Percentiles rank a stretch among this genome's conserved stretches.
Conservation (phyloP, 2,113 vertebrate genomes). For the Xyliphius kryptos region DNA sequence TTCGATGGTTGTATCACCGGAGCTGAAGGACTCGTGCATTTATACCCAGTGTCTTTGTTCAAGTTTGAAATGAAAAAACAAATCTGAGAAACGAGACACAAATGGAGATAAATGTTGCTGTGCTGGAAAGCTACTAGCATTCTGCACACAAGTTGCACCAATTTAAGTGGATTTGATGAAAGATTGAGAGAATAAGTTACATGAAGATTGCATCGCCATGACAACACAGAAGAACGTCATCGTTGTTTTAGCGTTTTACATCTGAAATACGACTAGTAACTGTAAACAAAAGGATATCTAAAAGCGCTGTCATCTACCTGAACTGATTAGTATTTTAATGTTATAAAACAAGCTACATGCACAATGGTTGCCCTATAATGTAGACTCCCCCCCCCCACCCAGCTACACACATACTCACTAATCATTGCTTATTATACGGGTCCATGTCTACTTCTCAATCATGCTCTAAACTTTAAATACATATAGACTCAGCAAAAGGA, state of each 20-base stretch:
- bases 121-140: background rate
- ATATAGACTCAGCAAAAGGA: too few relatives aligned
- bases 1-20: slow-evolving; percentile 43
- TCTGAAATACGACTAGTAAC: too few relatives aligned
- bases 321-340: too few relatives aligned
- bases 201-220: slow-evolving; percentile 14
- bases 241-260: slow-evolving; percentile 3
- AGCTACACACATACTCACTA: too few relatives aligned
- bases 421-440: too few relatives aligned
- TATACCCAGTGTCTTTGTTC: slow-evolving; percentile 14
- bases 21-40: slow-evolving; percentile 23
- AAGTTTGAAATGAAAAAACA: background rate
- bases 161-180: slow-evolving; percentile 7
- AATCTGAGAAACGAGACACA: background rate
- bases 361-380: too few relatives aligned
- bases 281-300: too few relatives aligned
- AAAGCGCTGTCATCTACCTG: too few relatives aligned
- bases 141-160: slow-evolving; percentile 1
- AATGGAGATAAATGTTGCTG: background rate
- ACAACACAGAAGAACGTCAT: background rate
- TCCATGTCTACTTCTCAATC: too few relatives aligned
- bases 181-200: background rate
- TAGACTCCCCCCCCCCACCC: too few relatives aligned
- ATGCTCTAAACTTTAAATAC: too few relatives aligned
- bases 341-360: too few relatives aligned